Evolutionary conservation across 2,888 invertebrate genomes (phyloP).

Genomic region (Microctonus hyperodae): DNA sequence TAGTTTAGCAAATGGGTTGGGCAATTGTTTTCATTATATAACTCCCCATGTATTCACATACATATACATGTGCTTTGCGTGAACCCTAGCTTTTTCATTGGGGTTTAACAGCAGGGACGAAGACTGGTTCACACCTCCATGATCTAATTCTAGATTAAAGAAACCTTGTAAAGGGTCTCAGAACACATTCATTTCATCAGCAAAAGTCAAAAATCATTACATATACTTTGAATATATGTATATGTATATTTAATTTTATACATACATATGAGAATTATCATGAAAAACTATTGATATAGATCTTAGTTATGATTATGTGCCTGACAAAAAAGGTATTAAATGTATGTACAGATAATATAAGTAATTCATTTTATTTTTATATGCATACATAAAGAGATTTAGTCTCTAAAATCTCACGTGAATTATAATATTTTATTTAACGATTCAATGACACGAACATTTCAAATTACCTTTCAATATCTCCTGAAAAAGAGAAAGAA

Average conservation of each 20-base stretch:
- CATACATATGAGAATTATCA: background rate
- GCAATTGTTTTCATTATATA: background rate
- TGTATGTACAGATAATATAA: background rate
- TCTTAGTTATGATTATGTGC: background rate
- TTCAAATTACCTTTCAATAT: too few relatives aligned
- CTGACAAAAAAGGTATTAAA: background rate
- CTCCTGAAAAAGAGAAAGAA: too few relatives aligned
- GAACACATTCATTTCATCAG: slow-evolving; percentile 47
- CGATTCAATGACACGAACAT: too few relatives aligned
- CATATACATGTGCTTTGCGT: background rate
- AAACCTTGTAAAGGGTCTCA: slow-evolving; percentile 49
- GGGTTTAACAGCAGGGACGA: background rate
- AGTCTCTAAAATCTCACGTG: too few relatives aligned
- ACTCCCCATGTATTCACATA: background rate
- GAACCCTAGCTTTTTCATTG: background rate
- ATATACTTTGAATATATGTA: slow-evolving; percentile 41
- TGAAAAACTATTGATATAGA: background rate
- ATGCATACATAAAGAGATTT: too few relatives aligned
- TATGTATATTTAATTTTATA: too few relatives aligned
- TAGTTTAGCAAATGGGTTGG: background rate
- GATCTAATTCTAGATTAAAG: slow-evolving; percentile 58
- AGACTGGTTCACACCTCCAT: slow-evolving; percentile 30
- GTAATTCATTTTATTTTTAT: too few relatives aligned
- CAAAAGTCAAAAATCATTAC: slow-evolving; percentile 47
- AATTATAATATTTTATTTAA: too few relatives aligned